phyloP scores from a whole-genome alignment of 2,888 invertebrate genomes.

The Agelastica alni region DNA sequence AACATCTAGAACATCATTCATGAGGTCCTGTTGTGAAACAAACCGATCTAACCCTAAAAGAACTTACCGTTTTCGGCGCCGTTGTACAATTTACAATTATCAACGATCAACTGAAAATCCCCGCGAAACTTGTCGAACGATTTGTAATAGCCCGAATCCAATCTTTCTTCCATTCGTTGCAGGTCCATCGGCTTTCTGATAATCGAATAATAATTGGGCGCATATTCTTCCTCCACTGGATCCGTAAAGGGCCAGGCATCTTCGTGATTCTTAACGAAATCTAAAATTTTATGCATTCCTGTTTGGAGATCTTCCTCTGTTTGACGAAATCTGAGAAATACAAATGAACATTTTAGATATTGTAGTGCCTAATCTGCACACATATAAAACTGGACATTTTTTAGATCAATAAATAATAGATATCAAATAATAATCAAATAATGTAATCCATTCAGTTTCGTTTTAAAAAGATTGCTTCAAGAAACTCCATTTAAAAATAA shows the following conservation, averaged over 20 bases:
- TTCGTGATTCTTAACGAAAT: conserved; percentile 82
- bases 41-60: no score
- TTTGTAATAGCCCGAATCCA: conserved; percentile 80
- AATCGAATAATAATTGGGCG: conserved; percentile 81
- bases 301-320: conserved; percentile 84
- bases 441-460: no score
- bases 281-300: conserved; percentile 90
- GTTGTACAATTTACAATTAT: conserved; percentile 91
- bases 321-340: conserved; percentile 72
- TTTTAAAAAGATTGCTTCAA: no score
- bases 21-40: no score
- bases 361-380: no score
- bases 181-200: conserved; percentile 85
- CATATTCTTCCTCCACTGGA: conserved; percentile 90
- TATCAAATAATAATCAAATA: no score
- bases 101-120: conserved; percentile 90
- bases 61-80: conserved; percentile 87
- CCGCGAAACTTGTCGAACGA: conserved; percentile 80
- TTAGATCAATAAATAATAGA: no score
- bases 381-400: no score
- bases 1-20: no score
- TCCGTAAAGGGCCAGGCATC: conserved; percentile 96
- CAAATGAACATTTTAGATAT: no score
- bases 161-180: conserved; percentile 82
- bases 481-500: no score